Evolutionary conservation across 2,797 vertebrate genomes (phyloP).

Genomic region (Rhincodon typus): DNA sequence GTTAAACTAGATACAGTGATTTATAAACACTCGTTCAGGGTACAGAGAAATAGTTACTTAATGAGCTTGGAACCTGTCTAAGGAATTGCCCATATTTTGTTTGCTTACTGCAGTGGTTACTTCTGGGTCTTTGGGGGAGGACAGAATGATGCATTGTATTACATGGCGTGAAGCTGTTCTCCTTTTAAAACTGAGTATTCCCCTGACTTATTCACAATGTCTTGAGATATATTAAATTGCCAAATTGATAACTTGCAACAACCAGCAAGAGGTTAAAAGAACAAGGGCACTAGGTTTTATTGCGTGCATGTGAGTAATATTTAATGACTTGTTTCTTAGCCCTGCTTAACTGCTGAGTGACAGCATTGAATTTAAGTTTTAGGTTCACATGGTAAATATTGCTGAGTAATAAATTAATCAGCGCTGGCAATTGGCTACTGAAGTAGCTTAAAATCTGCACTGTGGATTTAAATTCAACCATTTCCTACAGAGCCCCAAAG

Average conservation of each 20-base stretch:
- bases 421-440: background rate
- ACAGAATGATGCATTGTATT: background rate
- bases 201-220: background rate
- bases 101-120: background rate
- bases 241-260: background rate
- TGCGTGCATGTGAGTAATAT: background rate
- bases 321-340: background rate
- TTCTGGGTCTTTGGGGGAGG: background rate
- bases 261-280: too few relatives aligned
- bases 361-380: background rate
- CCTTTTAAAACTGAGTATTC: background rate
- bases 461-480: background rate
- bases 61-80: background rate
- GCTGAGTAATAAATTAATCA: background rate
- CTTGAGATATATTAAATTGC: background rate
- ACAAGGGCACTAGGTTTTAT: background rate
- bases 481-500: background rate
- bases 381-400: background rate
- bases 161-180: background rate
- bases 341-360: background rate
- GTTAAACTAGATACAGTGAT: background rate
- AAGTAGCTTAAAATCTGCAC: background rate
- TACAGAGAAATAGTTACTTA: background rate
- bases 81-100: background rate
- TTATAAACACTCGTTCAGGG: background rate